A percentile compares a stretch with the other conserved stretches of the same genome.
Evolutionary conservation across 2,797 vertebrate genomes (phyloP).

Genomic region (Miichthys miiuy): DNA sequence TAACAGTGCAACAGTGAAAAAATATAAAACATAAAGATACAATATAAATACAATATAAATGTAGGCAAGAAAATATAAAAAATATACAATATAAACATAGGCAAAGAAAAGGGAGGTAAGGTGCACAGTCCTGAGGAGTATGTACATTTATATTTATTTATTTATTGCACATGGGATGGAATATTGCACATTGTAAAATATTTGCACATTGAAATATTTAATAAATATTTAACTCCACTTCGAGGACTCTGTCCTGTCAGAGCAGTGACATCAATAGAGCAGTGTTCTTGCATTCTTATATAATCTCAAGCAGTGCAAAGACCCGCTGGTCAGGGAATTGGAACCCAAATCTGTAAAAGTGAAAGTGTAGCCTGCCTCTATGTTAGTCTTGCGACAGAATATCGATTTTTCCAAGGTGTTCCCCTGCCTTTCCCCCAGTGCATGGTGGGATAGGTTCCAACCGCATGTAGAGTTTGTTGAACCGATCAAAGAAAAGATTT

Average conservation of each 20-base stretch:
- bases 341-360: constrained; percentile 7
- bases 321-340: neutral
- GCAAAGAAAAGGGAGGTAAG: too few species aligned
- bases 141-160: too few species aligned
- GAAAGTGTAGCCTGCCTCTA: neutral
- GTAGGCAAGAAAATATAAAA: too few species aligned
- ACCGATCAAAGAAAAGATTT: neutral
- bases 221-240: constrained; percentile 4
- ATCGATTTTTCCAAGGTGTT: constrained; percentile 13
- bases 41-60: too few species aligned
- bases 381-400: constrained; percentile 1
- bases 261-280: neutral
- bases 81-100: too few species aligned
- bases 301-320: constrained; percentile 17
- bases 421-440: constrained; percentile 10
- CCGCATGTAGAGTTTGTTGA: neutral
- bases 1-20: too few species aligned
- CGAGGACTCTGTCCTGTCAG: neutral
- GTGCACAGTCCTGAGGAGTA: too few species aligned
- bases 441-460: neutral
- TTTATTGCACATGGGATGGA: too few species aligned
- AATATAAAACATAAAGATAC: too few species aligned
- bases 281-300: neutral
- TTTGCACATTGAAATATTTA: too few species aligned
- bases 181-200: too few species aligned